Evolutionary conservation across 2,113 vertebrate species (phyloP), one percentile per base, ranked within the genome.

Genomic region (Lophius piscatorius): DNA sequence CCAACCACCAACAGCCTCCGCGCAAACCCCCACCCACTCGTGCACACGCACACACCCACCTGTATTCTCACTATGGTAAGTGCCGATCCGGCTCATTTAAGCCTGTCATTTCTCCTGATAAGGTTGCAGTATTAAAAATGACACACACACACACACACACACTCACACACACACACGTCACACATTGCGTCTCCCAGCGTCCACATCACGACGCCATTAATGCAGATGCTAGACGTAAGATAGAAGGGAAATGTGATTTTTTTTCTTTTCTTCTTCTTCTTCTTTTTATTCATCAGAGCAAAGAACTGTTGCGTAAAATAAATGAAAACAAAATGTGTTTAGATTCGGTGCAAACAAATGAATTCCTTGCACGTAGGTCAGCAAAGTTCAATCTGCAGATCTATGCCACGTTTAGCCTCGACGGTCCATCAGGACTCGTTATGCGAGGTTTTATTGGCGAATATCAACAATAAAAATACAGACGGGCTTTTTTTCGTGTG

Each of bases 91-190:
- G 74, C 74, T 89, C 83, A 82, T 89, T 81, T 87, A 77, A 84
- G 83, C 78, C 72, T 74, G 80, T 83, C 80, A 74, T 70, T 73
- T 73, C 70, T 82, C 28, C 56, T 13, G 81, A 90, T 89, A 85
- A 86, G 67, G 64, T 64, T 69, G 64, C 63, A 24, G 76, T 82
- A 87, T 86, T 86, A 88, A 89, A 88, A 78, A 82, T 86, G 83
- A 91, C 76, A 88, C 66, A 62, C 71, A 68, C 64, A 61, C 54
- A 44, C 35, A 62, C 38, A 51, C 70, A 63, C 65, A 63, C 20
- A 21, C 44, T 23, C 9, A 21, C 28, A 42, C 62, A 23, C 45
- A 57, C 38, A 66, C 51, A 63, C 52, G 62, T 52, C 13, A 1
- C 78, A 71, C 70, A 39, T 23, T 1, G 16, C 62, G 48, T 55